These are phyloP conservation scores for Ooceraea biroi DNA, from an alignment of 1,140 invertebrate genomes.

Conservation along the genomic window DNA sequence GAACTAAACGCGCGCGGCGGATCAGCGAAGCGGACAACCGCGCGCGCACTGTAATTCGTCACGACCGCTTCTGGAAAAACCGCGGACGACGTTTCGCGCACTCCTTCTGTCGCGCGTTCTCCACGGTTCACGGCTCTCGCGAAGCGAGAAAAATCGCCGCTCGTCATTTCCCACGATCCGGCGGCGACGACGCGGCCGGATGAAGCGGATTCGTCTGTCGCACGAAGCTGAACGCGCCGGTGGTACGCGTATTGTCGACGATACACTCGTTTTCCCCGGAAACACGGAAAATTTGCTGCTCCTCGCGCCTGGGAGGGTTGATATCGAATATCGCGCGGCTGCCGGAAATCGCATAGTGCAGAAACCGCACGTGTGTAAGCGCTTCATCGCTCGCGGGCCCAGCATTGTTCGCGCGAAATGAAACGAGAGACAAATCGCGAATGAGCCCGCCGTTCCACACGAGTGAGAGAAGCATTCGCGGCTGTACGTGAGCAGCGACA, in stretches of 20 bases:
- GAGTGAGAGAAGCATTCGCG: neutral
- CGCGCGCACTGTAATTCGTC: neutral
- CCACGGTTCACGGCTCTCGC: constrained; percentile 37
- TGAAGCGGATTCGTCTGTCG: neutral
- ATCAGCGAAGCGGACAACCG: neutral
- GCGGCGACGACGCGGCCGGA: neutral
- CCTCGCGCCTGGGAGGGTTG: too few species aligned
- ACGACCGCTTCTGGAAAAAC: constrained; percentile 20
- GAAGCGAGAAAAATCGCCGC: neutral
- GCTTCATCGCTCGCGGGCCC: constrained; percentile 22
- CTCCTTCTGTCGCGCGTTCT: constrained; percentile 43
- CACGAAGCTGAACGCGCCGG: too few species aligned
- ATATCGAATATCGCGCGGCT: too few species aligned
- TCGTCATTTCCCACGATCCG: constrained; percentile 32
- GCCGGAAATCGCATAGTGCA: too few species aligned
- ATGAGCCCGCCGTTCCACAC: neutral
- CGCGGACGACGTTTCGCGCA: constrained; percentile 8
- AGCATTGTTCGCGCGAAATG: constrained; percentile 34
- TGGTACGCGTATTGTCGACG: too few species aligned
- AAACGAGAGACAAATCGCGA: constrained; percentile 40
- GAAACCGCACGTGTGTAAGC: constrained; percentile 19
- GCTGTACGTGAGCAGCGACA: constrained; percentile 18
- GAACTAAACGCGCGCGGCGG: constrained; percentile 2
- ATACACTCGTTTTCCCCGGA: too few species aligned
- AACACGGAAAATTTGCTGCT: too few species aligned